phyloP scores from a whole-genome alignment of 2,888 invertebrate genomes.

The Tachina lurida region DNA sequence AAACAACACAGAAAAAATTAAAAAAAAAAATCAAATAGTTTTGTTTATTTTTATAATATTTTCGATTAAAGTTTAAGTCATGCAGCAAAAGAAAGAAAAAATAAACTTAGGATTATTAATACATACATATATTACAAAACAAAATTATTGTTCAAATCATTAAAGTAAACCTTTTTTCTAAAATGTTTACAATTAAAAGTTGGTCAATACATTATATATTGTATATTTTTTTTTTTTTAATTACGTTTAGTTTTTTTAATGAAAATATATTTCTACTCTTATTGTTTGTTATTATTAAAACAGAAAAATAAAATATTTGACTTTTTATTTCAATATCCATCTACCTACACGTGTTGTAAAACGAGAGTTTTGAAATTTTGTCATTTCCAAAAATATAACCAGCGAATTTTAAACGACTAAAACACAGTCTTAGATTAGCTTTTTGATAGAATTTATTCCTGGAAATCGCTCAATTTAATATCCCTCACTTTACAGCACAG shows the following conservation, averaged over 20 bases:
- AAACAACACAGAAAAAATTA: constrained; percentile 46
- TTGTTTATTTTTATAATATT: constrained; percentile 60
- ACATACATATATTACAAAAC: constrained; percentile 20
- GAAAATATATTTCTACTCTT: constrained; percentile 59
- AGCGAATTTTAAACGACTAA: no score
- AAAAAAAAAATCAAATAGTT: constrained; percentile 47
- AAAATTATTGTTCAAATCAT: constrained; percentile 61
- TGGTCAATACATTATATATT: constrained; percentile 26
- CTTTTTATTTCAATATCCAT: constrained; percentile 50
- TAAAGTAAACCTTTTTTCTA: constrained; percentile 48
- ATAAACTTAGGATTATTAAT: constrained; percentile 41
- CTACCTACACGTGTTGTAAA: no score
- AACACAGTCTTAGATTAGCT: no score
- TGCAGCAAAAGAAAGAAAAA: constrained; percentile 41
- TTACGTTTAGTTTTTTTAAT: constrained; percentile 61
- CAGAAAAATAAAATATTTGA: constrained; percentile 38
- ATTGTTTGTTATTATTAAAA: constrained; percentile 67
- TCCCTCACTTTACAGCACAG: no score
- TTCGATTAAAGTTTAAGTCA: constrained; percentile 54
- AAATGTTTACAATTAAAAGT: constrained; percentile 38
- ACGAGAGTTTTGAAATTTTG: no score
- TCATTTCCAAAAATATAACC: no score
- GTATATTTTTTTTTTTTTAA: constrained; percentile 40
- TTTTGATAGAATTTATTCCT: no score
- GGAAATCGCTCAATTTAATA: no score